Conservation (phyloP, 2,888 invertebrate species). For the Allolobophora icterica region DNA sequence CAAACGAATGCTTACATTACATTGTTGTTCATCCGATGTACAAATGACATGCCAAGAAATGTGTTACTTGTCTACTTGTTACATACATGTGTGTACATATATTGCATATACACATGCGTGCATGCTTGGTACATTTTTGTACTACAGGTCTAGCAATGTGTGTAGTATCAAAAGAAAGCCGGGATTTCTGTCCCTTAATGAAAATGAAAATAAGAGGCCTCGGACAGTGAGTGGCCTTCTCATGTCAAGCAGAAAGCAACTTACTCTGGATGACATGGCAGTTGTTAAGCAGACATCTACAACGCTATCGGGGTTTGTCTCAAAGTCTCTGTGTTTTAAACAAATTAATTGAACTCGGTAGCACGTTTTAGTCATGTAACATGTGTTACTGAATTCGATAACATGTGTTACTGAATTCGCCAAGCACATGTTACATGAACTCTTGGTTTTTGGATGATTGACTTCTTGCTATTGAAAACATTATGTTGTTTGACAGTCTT, state of each 20-base stretch:
- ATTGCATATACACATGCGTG: no score
- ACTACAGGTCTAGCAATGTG: background rate
- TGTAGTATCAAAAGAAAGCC: background rate
- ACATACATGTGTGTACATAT: no score
- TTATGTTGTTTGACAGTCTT: background rate
- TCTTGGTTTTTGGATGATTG: background rate
- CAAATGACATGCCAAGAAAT: no score
- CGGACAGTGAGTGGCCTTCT: background rate
- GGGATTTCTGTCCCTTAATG: background rate
- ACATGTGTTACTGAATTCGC: background rate
- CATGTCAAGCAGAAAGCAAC: background rate
- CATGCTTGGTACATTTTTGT: background rate
- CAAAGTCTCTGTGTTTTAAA: background rate
- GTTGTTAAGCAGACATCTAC: background rate
- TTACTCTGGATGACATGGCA: slow-evolving; percentile 14
- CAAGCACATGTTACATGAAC: background rate
- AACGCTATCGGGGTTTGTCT: background rate
- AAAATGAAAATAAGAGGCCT: background rate
- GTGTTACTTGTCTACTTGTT: no score
- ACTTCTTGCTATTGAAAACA: background rate
- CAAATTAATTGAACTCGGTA: background rate
- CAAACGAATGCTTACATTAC: no score
- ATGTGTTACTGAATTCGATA: background rate
- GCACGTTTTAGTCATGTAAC: background rate
- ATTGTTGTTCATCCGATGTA: no score